These are phyloP conservation scores for Hymenochirus boettgeri DNA, from an alignment of 2,113 vertebrate genomes.

Conservation along the genomic window DNA sequence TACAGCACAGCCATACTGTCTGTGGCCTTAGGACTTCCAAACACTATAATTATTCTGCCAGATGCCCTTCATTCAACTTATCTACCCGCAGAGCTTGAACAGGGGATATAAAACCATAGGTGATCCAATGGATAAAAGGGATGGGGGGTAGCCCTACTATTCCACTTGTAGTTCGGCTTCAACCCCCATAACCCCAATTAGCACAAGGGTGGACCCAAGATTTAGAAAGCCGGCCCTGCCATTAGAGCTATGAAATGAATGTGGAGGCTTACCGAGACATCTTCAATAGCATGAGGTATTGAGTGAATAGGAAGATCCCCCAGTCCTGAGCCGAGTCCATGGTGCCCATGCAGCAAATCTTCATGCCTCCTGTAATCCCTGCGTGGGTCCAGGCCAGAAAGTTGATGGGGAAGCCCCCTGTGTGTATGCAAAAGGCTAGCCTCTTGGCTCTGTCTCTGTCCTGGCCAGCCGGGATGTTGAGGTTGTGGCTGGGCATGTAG, in stretches of 20 bases:
- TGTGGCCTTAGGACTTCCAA: slow-evolving; percentile 4
- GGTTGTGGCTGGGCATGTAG: slow-evolving; percentile 91
- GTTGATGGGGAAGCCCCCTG: slow-evolving; percentile 88
- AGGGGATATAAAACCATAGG: no score
- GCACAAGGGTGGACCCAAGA: no score
- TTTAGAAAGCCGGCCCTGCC: no score
- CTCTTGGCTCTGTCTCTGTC: slow-evolving; percentile 92
- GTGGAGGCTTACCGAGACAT: slow-evolving; percentile 84
- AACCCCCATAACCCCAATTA: no score
- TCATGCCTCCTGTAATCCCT: slow-evolving; percentile 94
- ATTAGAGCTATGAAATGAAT: no score
- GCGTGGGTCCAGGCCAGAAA: slow-evolving; percentile 77
- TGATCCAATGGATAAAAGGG: no score
- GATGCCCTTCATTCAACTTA: slow-evolving; percentile 25
- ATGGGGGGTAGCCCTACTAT: no score
- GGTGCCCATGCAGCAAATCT: slow-evolving; percentile 88
- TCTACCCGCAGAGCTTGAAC: not conserved
- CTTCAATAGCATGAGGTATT: slow-evolving; percentile 96
- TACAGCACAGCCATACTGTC: slow-evolving; percentile 24
- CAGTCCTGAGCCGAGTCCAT: slow-evolving; percentile 88
- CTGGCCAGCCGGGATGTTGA: slow-evolving; percentile 94
- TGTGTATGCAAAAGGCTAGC: slow-evolving; percentile 91
- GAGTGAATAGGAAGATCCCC: slow-evolving; percentile 90
- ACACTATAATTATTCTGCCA: slow-evolving; percentile 12
- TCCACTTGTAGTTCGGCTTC: no score